These are phyloP conservation scores for Hirtodrosophila histrioides DNA, from an alignment of 2,888 invertebrate species.

Conservation along the genomic window DNA sequence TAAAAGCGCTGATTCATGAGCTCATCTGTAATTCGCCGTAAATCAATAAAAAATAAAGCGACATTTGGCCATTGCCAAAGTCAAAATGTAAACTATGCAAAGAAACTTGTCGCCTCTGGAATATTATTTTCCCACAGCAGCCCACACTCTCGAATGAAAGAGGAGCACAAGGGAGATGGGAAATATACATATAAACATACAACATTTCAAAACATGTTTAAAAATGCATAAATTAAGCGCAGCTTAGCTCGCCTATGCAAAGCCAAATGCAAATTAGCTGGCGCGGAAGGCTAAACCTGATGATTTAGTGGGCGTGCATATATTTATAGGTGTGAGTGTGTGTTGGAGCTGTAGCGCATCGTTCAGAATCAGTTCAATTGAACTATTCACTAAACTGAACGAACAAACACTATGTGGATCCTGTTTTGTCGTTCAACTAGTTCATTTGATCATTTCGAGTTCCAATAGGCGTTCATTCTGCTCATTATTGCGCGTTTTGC, in stretches of 20 bases:
- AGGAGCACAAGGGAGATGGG: neutral
- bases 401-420: too few species aligned
- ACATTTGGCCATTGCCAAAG: conserved; percentile 32
- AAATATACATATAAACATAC: conserved; percentile 14
- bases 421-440: too few species aligned
- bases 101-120: conserved; percentile 32
- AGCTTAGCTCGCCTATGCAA: conserved; percentile 43
- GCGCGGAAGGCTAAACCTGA: conserved; percentile 36
- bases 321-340: conserved; percentile 6
- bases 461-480: too few species aligned
- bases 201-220: conserved; percentile 64
- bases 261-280: conserved; percentile 67
- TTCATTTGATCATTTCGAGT: too few species aligned
- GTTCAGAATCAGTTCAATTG: too few species aligned
- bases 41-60: conserved; percentile 29
- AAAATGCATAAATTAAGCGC: conserved; percentile 71
- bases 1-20: conserved; percentile 36
- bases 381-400: too few species aligned
- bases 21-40: conserved; percentile 44
- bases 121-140: conserved; percentile 61
- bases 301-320: conserved; percentile 47
- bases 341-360: neutral
- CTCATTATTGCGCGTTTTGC: too few species aligned
- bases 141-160: conserved; percentile 23
- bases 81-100: conserved; percentile 37